These are phyloP conservation scores for Sebastes iracundus DNA, from an alignment of 2,797 vertebrate species.

Conservation along the genomic window DNA sequence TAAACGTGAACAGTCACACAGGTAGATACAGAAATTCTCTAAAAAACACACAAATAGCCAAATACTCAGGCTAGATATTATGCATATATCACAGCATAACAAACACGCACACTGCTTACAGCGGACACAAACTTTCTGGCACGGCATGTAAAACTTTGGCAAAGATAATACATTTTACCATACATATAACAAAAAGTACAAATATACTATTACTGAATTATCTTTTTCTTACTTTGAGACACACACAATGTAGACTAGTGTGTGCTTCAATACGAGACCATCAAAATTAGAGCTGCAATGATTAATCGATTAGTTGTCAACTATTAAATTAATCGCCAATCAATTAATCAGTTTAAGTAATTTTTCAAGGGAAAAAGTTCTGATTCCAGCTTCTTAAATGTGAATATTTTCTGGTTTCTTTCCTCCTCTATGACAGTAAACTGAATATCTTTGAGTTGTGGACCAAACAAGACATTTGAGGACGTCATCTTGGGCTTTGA, in stretches of 20 bases:
- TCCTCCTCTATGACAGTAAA: no score
- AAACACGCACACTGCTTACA: constrained; percentile 18
- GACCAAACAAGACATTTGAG: no score
- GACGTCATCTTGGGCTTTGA: no score
- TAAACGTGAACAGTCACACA: constrained; percentile 6
- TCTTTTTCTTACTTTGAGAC: background rate
- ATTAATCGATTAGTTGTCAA: no score
- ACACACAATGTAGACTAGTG: background rate
- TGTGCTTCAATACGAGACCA: background rate
- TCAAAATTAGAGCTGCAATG: background rate
- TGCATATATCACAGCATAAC: background rate
- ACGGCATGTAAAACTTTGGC: constrained; percentile 28
- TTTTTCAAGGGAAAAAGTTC: no score
- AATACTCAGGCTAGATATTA: background rate
- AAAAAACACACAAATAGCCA: constrained; percentile 1
- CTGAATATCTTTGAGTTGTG: no score
- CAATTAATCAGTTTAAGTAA: no score
- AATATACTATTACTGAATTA: background rate
- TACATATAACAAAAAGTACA: background rate
- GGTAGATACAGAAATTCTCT: background rate
- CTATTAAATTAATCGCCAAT: no score
- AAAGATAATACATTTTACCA: constrained; percentile 14
- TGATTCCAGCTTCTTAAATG: no score
- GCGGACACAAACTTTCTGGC: background rate
- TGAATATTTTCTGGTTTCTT: no score